Percentiles rank a stretch among this genome's conserved stretches.
These are phyloP conservation scores for Pseudopodoces humilis DNA, from an alignment of 2,113 vertebrate species.

Conservation along the genomic window DNA sequence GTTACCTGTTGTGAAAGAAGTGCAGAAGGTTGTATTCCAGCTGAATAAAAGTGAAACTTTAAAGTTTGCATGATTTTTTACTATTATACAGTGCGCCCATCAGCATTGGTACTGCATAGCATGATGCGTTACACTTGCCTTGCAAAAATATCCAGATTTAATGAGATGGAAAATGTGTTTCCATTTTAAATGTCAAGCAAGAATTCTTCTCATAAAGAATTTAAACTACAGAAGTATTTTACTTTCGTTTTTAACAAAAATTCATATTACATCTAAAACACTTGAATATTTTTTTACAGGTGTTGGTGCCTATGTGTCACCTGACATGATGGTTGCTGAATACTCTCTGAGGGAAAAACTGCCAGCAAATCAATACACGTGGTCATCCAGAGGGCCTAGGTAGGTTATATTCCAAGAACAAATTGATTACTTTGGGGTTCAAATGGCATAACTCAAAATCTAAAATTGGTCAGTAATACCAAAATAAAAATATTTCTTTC, in stretches of 20 bases:
- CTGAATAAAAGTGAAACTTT: background rate
- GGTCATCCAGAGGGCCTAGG: conserved; percentile 96
- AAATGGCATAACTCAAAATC: background rate
- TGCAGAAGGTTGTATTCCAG: background rate
- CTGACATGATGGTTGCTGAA: conserved; percentile 99
- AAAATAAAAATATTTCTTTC: background rate
- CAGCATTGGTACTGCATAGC: background rate
- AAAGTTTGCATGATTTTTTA: background rate
- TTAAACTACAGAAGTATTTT: background rate
- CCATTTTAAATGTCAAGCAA: background rate
- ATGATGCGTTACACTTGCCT: background rate
- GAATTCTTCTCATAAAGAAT: background rate
- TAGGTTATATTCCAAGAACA: conserved; percentile 34
- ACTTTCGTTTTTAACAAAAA: background rate
- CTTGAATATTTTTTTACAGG: conserved; percentile 72
- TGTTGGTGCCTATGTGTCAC: conserved; percentile 96
- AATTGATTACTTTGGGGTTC: background rate
- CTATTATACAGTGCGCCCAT: background rate
- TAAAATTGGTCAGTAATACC: background rate
- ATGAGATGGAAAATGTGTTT: background rate
- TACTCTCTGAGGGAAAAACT: conserved; percentile 97
- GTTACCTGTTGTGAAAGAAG: background rate
- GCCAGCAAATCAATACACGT: conserved; percentile 97
- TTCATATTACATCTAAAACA: background rate
- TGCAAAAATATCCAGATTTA: background rate